A percentile compares a stretch with the other conserved stretches of the same genome.
These are phyloP conservation scores for Petaurus breviceps DNA, from an alignment of 2,113 vertebrate species.

Conservation along the genomic window DNA sequence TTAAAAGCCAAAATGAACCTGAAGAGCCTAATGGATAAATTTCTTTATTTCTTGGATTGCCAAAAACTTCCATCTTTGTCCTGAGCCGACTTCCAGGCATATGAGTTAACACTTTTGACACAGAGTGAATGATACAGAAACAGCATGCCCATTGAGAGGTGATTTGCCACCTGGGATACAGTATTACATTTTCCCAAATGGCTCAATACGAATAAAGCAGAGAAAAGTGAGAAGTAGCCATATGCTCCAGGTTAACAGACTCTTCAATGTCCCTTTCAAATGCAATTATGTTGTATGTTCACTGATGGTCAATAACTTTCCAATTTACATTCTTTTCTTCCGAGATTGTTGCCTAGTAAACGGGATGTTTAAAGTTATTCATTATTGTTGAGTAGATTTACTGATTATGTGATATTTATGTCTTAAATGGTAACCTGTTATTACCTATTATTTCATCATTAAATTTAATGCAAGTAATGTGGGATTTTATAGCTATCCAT, in stretches of 20 bases:
- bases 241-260: conserved; percentile 35
- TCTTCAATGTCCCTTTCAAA: conserved; percentile 46
- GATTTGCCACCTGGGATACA: conserved; percentile 55
- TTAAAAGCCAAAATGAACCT: conserved; percentile 73
- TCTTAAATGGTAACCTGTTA: conserved; percentile 55
- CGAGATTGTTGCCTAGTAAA: conserved; percentile 44
- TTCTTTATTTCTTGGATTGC: conserved; percentile 74
- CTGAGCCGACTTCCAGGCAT: conserved; percentile 52
- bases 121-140: conserved; percentile 53
- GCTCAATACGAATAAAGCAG: conserved; percentile 55
- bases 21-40: conserved; percentile 77
- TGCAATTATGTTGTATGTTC: background rate
- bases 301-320: conserved; percentile 28
- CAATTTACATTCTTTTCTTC: conserved; percentile 52
- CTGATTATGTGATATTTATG: conserved; percentile 46
- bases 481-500: conserved; percentile 63
- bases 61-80: conserved; percentile 70
- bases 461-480: conserved; percentile 61
- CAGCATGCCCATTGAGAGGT: conserved; percentile 51
- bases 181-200: conserved; percentile 58
- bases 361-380: conserved; percentile 42
- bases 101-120: conserved; percentile 51
- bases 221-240: conserved; percentile 28
- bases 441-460: conserved; percentile 74
- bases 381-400: conserved; percentile 37